A percentile compares a stretch with the other conserved stretches of the same genome.
Evolutionary conservation across 92 coral and sea anemone genomes (phyloP).

Genomic region (Palythoa caribaeorum): DNA sequence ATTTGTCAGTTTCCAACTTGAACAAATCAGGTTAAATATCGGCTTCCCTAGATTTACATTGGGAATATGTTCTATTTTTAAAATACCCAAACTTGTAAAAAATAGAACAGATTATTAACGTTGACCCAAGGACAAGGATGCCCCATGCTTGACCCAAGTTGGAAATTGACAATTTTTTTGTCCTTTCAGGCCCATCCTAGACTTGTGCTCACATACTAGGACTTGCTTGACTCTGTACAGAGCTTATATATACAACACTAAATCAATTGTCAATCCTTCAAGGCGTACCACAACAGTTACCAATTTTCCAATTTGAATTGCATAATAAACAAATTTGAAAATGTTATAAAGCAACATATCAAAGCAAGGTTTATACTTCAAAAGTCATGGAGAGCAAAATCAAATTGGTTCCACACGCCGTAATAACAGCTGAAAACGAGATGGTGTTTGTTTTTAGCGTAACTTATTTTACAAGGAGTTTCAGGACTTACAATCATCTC

Average conservation of each 20-base stretch:
- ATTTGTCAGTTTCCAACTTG: not conserved
- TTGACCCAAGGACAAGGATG: not conserved
- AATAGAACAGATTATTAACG: not conserved
- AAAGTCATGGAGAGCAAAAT: conserved; percentile 2
- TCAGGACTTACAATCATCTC: conserved; percentile 5
- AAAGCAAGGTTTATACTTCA: not conserved
- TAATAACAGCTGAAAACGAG: conserved; percentile 1
- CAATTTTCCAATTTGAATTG: not conserved
- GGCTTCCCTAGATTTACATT: not conserved
- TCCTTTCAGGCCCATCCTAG: not conserved
- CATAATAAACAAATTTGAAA: not conserved
- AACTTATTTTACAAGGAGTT: conserved; percentile 1
- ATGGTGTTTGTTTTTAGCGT: conserved; percentile 1
- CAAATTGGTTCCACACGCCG: conserved; percentile 15
- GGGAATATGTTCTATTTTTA: not conserved
- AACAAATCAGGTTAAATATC: not conserved
- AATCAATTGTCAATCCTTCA: not conserved
- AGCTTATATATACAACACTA: not conserved
- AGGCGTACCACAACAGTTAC: not conserved
- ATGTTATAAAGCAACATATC: not conserved
- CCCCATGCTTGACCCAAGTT: conserved; percentile 3
- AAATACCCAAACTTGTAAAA: not conserved
- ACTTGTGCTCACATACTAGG: not conserved
- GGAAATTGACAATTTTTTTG: not conserved
- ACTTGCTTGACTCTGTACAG: not conserved